phyloP scores from a whole-genome alignment of 1,140 invertebrate species.

The Cyclina sinensis region DNA sequence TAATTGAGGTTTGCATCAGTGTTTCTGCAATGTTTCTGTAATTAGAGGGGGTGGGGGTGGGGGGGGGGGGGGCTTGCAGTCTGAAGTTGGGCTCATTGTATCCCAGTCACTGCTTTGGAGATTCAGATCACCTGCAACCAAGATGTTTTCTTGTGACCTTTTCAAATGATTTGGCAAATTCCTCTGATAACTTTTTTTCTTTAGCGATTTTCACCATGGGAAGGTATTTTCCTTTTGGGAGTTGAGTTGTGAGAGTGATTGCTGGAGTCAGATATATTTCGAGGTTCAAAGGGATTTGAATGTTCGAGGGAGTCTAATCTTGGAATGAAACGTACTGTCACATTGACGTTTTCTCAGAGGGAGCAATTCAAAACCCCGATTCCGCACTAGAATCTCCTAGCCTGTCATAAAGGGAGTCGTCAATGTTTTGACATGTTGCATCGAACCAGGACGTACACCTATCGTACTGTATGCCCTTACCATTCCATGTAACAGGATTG shows the following conservation, averaged over 20 bases:
- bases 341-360: constrained; percentile 17
- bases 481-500: neutral
- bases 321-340: neutral
- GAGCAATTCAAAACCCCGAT: no score
- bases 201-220: neutral
- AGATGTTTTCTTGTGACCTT: no score
- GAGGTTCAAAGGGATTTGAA: constrained; percentile 4
- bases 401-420: constrained; percentile 31
- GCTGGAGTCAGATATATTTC: neutral
- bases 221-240: neutral
- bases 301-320: constrained; percentile 22
- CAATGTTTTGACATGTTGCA: constrained; percentile 20
- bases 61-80: no score
- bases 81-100: no score
- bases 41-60: no score
- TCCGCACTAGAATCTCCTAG: neutral
- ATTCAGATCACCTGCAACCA: no score
- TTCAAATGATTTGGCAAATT: no score
- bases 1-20: no score
- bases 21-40: no score
- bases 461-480: constrained; percentile 11
- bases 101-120: no score
- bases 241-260: constrained; percentile 18
- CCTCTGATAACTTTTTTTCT: no score
- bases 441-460: neutral